Evolutionary conservation across 2,797 vertebrate genomes (phyloP).

Genomic region (Falco biarmicus): DNA sequence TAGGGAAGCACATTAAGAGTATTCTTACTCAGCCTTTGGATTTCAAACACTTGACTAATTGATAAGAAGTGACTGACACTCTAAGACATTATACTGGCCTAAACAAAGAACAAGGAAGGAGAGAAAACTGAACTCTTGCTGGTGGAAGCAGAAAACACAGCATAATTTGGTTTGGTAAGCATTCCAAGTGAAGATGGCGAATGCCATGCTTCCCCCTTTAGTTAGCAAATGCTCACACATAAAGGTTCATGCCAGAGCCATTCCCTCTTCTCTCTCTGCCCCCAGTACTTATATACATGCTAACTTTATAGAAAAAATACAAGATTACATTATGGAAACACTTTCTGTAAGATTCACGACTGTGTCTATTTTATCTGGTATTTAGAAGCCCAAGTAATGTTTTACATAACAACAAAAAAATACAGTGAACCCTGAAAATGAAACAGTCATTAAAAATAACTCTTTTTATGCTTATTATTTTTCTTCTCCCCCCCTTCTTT

Average conservation of each 20-base stretch:
- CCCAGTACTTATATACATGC: not conserved
- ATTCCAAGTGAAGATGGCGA: not conserved
- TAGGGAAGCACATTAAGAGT: not conserved
- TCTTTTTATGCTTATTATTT: not conserved
- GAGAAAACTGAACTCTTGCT: not conserved
- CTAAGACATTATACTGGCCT: not conserved
- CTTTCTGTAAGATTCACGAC: not conserved
- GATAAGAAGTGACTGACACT: not conserved
- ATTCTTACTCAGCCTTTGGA: not conserved
- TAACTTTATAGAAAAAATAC: not conserved
- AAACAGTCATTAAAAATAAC: not conserved
- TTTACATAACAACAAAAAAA: not conserved
- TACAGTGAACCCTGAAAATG: not conserved
- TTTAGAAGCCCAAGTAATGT: not conserved
- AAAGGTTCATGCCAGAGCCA: not conserved
- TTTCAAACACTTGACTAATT: not conserved
- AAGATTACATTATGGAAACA: not conserved
- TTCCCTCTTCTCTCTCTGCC: rapidly evolving
- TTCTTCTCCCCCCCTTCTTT: rapidly evolving
- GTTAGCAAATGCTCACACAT: not conserved
- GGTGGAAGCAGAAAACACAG: rapidly evolving
- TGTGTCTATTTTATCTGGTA: not conserved
- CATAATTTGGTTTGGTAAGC: not conserved
- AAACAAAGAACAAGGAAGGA: not conserved
- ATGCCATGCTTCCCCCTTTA: not conserved